A percentile compares a stretch with the other conserved stretches of the same genome.
These are phyloP conservation scores for Ericerus pela DNA, from an alignment of 1,140 invertebrate genomes.

Conservation along the genomic window DNA sequence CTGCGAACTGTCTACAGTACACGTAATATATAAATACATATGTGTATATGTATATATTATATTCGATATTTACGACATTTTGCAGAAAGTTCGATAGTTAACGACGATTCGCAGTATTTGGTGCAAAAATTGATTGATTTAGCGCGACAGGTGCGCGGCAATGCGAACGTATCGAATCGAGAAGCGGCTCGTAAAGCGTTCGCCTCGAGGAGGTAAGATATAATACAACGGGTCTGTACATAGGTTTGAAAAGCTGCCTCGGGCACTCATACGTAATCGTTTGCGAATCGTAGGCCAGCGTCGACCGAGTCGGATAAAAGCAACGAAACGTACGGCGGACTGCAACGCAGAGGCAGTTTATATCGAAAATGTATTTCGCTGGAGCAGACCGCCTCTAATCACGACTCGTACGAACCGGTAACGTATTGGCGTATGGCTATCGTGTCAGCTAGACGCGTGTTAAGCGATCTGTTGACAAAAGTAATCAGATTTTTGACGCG, in stretches of 20 bases:
- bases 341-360: constrained; percentile 37
- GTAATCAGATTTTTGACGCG: neutral
- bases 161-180: constrained; percentile 19
- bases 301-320: constrained; percentile 24
- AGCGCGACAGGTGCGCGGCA: neutral
- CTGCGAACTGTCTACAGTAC: too few species aligned
- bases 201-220: neutral
- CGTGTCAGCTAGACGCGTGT: neutral
- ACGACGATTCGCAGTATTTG: neutral
- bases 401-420: constrained; percentile 1
- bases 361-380: constrained; percentile 58
- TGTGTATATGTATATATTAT: too few species aligned
- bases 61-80: neutral
- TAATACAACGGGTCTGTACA: neutral
- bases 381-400: constrained; percentile 43
- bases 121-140: neutral
- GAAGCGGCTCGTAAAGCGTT: constrained; percentile 7
- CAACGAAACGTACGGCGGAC: constrained; percentile 18
- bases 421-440: too few species aligned
- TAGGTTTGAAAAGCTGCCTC: neutral
- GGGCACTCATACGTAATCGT: neutral
- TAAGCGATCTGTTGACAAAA: neutral
- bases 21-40: too few species aligned
- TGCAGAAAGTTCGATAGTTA: neutral
- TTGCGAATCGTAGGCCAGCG: constrained; percentile 22